Evolutionary conservation across 2,888 invertebrate species (phyloP).

Genomic region (Sinohyriopsis cumingii): DNA sequence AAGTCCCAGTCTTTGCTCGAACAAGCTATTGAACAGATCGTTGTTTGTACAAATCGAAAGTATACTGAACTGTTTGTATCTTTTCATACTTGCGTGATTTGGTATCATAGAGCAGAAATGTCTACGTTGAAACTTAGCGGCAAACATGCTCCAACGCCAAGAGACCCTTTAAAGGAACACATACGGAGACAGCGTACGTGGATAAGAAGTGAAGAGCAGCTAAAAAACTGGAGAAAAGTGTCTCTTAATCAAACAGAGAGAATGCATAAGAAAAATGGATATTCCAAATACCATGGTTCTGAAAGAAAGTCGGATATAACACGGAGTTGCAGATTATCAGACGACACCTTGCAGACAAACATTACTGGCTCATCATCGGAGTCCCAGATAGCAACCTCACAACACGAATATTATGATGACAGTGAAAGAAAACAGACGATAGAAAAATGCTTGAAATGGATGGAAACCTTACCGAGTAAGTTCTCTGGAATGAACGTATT

Average conservation of each 20-base stretch:
- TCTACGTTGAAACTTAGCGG: slow-evolving; percentile 3
- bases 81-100: too few species aligned
- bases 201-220: slow-evolving; percentile 44
- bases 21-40: too few species aligned
- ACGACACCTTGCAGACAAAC: slow-evolving; percentile 24
- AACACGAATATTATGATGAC: slow-evolving; percentile 23
- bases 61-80: too few species aligned
- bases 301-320: slow-evolving; percentile 47
- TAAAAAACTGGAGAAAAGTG: slow-evolving; percentile 43
- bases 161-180: slow-evolving; percentile 21
- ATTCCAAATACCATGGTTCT: slow-evolving; percentile 18
- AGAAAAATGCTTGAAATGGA: slow-evolving; percentile 55
- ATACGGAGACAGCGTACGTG: slow-evolving; percentile 35
- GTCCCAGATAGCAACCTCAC: slow-evolving; percentile 11
- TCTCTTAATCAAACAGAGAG: slow-evolving; percentile 12
- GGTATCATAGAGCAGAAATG: background rate
- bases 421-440: slow-evolving; percentile 35
- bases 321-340: slow-evolving; percentile 34
- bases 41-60: too few species aligned
- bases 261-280: slow-evolving; percentile 10
- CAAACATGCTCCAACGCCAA: slow-evolving; percentile 11
- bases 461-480: slow-evolving; percentile 52
- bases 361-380: slow-evolving; percentile 28
- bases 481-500: slow-evolving; percentile 55
- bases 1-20: too few species aligned